phyloP scores from a whole-genome alignment of 2,113 vertebrate species.

The Epinephelus moara region DNA sequence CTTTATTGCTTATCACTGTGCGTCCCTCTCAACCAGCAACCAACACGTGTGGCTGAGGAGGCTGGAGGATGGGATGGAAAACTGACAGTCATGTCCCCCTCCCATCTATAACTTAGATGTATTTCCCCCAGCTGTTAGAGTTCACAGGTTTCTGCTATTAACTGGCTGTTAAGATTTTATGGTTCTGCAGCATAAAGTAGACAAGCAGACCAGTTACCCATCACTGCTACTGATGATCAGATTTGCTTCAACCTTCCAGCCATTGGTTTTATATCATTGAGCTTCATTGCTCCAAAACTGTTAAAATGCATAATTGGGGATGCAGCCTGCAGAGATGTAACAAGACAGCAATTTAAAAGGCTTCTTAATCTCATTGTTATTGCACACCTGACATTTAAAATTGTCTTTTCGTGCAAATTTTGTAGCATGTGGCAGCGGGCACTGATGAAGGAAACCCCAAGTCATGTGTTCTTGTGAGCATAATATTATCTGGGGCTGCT shows the following conservation, averaged over 20 bases:
- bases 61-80: conserved; percentile 5
- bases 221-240: conserved; percentile 35
- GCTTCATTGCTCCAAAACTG: background rate
- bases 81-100: conserved; percentile 24
- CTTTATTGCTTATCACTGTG: background rate
- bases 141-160: background rate
- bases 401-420: background rate
- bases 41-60: conserved; percentile 53
- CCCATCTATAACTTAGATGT: background rate
- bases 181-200: background rate
- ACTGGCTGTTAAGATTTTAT: background rate
- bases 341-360: background rate
- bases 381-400: background rate
- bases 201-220: background rate
- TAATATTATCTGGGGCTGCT: background rate
- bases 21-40: conserved; percentile 3
- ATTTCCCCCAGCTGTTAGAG: background rate
- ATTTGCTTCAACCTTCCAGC: conserved; percentile 7
- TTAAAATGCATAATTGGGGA: too few species aligned
- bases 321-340: background rate
- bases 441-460: background rate
- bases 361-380: background rate
- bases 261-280: background rate
- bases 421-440: background rate
- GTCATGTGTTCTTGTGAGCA: background rate